Evolutionary conservation across 2,797 vertebrate species (phyloP).

Genomic region (Neomorphus geoffroyi): DNA sequence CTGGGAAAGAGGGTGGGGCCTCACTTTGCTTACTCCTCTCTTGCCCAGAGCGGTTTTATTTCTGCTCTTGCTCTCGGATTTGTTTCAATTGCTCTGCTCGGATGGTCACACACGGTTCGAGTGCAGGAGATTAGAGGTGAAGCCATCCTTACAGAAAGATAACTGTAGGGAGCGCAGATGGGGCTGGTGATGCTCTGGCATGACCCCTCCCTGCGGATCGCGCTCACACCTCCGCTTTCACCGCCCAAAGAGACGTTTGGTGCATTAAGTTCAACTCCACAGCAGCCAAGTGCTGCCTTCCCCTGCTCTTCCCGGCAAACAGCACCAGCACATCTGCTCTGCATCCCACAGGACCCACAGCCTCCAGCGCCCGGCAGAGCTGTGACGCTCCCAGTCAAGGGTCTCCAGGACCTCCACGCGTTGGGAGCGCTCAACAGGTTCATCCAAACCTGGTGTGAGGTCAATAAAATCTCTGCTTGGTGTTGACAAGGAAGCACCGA

Average conservation of each 20-base stretch:
- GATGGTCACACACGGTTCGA: not conserved
- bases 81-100: not conserved
- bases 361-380: not conserved
- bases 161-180: not conserved
- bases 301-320: not conserved
- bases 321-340: not conserved
- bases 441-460: not conserved
- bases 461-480: not conserved
- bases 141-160: not conserved
- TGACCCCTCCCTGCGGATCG: not conserved
- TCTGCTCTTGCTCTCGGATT: not conserved
- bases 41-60: not conserved
- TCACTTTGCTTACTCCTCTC: constrained; percentile 7
- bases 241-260: not conserved
- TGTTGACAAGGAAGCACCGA: accelerated
- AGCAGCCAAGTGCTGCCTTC: not conserved
- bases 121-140: not conserved
- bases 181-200: not conserved
- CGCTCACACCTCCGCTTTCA: not conserved
- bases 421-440: accelerated
- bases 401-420: not conserved
- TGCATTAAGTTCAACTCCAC: not conserved
- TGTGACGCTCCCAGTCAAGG: accelerated
- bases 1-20: constrained; percentile 35
- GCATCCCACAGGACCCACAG: not conserved